These are phyloP conservation scores for Schizaphis graminum DNA, from an alignment of 2,888 invertebrate species.

Conservation along the genomic window DNA sequence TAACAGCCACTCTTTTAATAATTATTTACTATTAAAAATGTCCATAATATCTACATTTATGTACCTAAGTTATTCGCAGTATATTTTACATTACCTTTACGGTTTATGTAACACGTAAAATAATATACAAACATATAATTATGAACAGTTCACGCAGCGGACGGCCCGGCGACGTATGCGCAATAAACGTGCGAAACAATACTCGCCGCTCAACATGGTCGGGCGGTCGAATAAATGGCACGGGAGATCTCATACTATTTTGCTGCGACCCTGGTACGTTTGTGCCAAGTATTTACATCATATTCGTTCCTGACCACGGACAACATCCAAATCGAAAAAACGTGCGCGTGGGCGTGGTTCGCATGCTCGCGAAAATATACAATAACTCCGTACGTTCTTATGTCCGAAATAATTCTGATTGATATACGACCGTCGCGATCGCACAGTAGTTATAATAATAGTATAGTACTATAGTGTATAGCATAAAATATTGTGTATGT, in stretches of 20 bases:
- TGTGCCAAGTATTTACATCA: conserved; percentile 15
- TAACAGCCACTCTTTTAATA: no score
- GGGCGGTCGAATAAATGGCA: not conserved
- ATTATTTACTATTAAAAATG: not conserved
- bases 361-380: not conserved
- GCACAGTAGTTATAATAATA: no score
- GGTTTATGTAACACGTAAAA: no score
- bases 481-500: no score
- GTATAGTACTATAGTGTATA: no score
- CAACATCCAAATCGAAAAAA: not conserved
- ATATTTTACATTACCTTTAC: not conserved
- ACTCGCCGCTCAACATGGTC: not conserved
- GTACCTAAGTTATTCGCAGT: no score
- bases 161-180: not conserved
- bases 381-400: not conserved
- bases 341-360: not conserved
- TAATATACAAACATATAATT: not conserved
- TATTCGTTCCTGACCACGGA: conserved; percentile 5
- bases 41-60: no score
- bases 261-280: conserved; percentile 18
- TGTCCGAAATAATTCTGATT: not conserved
- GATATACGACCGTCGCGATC: not conserved
- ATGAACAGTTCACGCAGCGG: not conserved
- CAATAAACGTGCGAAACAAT: not conserved
- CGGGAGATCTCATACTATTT: not conserved